These are phyloP conservation scores for Actinemys pallida DNA, from an alignment of 2,113 vertebrate species.

Conservation along the genomic window DNA sequence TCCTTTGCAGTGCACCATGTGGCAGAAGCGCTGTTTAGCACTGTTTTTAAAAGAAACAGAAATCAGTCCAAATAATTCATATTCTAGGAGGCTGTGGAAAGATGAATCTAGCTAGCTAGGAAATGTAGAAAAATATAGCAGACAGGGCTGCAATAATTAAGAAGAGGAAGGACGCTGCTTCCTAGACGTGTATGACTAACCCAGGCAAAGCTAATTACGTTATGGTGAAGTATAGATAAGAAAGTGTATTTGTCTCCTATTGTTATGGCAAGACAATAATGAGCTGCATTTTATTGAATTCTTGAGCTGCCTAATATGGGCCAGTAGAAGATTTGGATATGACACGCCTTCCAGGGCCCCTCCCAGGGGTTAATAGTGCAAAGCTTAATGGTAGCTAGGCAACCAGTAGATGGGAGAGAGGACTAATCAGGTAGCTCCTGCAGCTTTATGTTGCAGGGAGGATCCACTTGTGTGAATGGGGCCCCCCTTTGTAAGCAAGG, in stretches of 20 bases:
- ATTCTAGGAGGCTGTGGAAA: background rate
- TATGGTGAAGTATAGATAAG: slow-evolving; percentile 37
- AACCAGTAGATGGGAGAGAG: background rate
- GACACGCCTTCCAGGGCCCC: background rate
- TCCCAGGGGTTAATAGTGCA: accelerated
- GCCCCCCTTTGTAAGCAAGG: background rate
- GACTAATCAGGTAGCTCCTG: accelerated
- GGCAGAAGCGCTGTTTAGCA: background rate
- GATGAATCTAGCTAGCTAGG: background rate
- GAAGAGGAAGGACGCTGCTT: background rate
- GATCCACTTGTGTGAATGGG: accelerated
- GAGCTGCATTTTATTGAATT: background rate
- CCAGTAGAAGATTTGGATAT: accelerated
- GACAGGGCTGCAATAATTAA: background rate
- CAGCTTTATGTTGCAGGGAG: background rate
- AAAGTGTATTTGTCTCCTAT: background rate
- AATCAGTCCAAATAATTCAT: background rate
- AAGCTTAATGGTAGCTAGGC: background rate
- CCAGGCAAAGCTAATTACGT: background rate
- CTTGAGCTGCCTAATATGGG: background rate
- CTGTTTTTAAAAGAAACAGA: background rate
- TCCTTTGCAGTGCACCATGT: background rate
- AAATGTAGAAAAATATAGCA: background rate
- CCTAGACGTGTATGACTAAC: background rate
- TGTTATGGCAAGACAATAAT: background rate